phyloP scores from a whole-genome alignment of 1,140 invertebrate species.

The Megalonaias nervosa region DNA sequence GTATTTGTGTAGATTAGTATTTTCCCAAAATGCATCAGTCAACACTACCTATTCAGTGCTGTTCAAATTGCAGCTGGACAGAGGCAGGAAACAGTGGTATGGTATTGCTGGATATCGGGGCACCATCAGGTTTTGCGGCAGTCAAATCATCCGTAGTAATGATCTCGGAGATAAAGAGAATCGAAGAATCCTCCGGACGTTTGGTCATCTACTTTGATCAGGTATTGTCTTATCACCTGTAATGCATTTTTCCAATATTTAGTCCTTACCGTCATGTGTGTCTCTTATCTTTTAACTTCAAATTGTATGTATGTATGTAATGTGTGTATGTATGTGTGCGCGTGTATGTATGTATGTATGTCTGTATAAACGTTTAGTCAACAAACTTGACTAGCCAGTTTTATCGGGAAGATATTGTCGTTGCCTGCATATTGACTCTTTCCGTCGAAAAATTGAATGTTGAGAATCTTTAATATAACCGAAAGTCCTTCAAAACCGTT shows the following conservation, averaged over 20 bases:
- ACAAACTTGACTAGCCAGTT: too few relatives aligned
- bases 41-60: too few relatives aligned
- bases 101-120: constrained; percentile 20
- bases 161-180: neutral
- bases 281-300: neutral
- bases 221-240: neutral
- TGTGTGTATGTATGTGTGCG: too few relatives aligned
- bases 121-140: constrained; percentile 21
- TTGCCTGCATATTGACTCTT: too few relatives aligned
- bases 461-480: too few relatives aligned
- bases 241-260: neutral
- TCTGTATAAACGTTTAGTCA: too few relatives aligned
- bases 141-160: neutral
- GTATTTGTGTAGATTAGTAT: too few relatives aligned
- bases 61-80: constrained; percentile 11
- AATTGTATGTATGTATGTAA: neutral
- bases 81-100: constrained; percentile 20
- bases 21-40: too few relatives aligned
- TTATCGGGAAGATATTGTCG: too few relatives aligned
- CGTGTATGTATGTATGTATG: too few relatives aligned
- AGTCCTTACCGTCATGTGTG: neutral
- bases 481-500: too few relatives aligned
- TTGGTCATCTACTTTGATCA: constrained; percentile 19
- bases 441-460: too few relatives aligned
- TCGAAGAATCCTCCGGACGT: constrained; percentile 3